Evolutionary conservation across 2,797 vertebrate genomes (phyloP).

Genomic region (Pangasius macronema): DNA sequence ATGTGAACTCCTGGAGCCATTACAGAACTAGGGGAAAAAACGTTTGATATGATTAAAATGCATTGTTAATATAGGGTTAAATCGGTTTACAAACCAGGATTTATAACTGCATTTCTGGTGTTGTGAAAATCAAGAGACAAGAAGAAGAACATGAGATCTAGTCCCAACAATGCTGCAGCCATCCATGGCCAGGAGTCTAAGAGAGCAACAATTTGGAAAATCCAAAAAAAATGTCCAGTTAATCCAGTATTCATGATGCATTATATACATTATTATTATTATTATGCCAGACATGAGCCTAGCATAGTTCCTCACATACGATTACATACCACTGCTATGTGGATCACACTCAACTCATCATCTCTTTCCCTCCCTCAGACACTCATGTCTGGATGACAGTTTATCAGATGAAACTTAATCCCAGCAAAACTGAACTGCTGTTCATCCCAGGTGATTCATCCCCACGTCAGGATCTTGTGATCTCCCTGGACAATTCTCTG

Average conservation of each 20-base stretch:
- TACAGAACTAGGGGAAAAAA: background rate
- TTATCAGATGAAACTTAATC: no score
- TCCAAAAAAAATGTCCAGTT: background rate
- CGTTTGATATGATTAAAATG: background rate
- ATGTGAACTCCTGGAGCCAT: background rate
- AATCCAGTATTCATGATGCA: background rate
- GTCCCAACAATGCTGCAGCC: background rate
- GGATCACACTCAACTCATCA: no score
- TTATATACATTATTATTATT: background rate
- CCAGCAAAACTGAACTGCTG: no score
- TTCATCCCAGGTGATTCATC: no score
- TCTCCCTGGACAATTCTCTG: no score
- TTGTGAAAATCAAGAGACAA: background rate
- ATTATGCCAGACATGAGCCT: background rate
- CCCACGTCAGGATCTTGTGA: no score
- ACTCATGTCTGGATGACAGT: no score
- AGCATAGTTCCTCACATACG: no score
- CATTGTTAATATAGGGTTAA: background rate
- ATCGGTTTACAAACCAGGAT: background rate
- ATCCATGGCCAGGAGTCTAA: background rate
- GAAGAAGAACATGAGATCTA: background rate
- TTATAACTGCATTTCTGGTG: background rate
- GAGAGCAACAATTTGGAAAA: background rate
- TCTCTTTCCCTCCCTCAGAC: no score
- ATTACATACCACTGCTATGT: no score